phyloP scores from a whole-genome alignment of 1,140 invertebrate species.

The Neodiprion virginianus region DNA sequence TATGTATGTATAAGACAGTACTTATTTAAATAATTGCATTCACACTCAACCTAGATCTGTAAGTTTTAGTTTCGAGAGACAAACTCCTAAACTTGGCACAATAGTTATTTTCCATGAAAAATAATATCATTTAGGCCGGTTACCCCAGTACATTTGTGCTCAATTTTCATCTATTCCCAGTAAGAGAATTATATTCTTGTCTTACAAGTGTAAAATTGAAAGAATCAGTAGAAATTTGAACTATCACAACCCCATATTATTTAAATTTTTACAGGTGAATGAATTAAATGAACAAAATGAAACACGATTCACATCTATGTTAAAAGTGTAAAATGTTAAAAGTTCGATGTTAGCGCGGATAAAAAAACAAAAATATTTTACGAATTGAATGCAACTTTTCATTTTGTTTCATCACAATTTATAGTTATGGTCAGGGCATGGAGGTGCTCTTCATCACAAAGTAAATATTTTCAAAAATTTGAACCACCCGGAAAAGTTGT shows the following conservation, averaged over 20 bases:
- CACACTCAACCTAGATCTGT: slow-evolving; percentile 1
- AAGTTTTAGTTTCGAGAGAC: not conserved
- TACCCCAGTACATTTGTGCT: not conserved
- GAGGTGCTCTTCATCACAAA: no score
- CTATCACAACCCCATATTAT: not conserved
- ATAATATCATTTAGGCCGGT: slow-evolving; percentile 1
- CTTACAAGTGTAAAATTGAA: not conserved
- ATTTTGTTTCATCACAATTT: not conserved
- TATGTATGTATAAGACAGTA: not conserved
- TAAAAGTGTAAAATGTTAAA: no score
- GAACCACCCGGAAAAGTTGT: slow-evolving; percentile 42
- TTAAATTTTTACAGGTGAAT: not conserved
- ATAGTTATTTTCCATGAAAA: not conserved
- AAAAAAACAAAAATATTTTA: not conserved
- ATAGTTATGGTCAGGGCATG: not conserved
- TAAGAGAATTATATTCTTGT: not conserved
- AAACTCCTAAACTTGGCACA: not conserved
- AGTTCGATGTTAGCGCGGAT: not conserved
- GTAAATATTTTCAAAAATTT: slow-evolving; percentile 1
- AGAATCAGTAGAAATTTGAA: not conserved
- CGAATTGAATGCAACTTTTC: not conserved
- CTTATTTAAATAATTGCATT: not conserved
- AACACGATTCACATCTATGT: not conserved
- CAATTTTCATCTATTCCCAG: not conserved
- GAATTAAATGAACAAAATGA: not conserved